Percentiles rank a stretch among this genome's conserved stretches.
phyloP scores from a whole-genome alignment of 2,888 invertebrate species.

The Coecobrya sp. region DNA sequence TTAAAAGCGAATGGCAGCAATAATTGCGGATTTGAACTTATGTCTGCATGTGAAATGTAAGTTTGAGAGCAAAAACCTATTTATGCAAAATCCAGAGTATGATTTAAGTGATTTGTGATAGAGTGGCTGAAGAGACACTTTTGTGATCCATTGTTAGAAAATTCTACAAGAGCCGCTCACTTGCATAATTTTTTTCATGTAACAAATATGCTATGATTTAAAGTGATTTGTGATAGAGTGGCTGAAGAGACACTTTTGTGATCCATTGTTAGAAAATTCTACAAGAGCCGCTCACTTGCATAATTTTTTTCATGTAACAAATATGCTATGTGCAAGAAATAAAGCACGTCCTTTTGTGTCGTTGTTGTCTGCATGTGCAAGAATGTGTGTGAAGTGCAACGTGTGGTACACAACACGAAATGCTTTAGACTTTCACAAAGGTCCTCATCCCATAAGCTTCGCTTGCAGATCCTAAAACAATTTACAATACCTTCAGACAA shows the following conservation, averaged over 20 bases:
- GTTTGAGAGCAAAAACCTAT: background rate
- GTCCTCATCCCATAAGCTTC: background rate
- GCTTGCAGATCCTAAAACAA: background rate
- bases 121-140: background rate
- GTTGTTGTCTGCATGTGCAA: background rate
- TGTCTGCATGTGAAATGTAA: no score
- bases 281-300: constrained; percentile 15
- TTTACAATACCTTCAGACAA: constrained; percentile 3
- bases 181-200: constrained; percentile 34
- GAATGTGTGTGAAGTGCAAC: background rate
- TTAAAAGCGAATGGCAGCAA: background rate
- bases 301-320: constrained; percentile 22
- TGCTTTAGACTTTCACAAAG: constrained; percentile 29
- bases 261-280: background rate
- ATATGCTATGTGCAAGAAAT: background rate
- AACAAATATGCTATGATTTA: constrained; percentile 3
- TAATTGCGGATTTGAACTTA: background rate
- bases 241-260: background rate
- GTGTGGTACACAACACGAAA: background rate
- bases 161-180: background rate
- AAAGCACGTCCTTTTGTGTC: background rate
- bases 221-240: background rate
- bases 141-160: background rate
- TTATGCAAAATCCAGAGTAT: constrained; percentile 15
- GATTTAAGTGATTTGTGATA: constrained; percentile 14